These are phyloP conservation scores for Meles meles DNA, from an alignment of 2,113 vertebrate genomes.

Conservation along the genomic window DNA sequence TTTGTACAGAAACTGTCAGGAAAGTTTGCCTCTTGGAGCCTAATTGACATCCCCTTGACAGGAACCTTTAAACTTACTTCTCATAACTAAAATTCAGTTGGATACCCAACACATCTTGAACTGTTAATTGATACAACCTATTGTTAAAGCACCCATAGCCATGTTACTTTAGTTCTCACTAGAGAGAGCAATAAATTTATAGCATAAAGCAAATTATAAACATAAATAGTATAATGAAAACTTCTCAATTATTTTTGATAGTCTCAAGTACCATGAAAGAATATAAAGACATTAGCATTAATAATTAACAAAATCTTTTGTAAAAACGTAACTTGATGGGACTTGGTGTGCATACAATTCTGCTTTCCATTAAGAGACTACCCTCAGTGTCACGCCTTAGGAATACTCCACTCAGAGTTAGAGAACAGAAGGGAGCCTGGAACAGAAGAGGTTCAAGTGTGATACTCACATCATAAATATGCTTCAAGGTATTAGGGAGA, in stretches of 20 bases:
- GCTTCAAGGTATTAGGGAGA: neutral
- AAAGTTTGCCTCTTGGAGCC: neutral
- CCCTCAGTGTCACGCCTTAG: neutral
- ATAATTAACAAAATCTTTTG: neutral
- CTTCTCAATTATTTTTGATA: neutral
- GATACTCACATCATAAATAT: neutral
- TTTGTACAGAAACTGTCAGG: neutral
- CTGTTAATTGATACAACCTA: neutral
- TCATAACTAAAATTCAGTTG: neutral
- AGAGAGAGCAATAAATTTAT: neutral
- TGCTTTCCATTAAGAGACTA: neutral
- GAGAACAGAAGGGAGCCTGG: neutral
- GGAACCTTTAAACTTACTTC: neutral
- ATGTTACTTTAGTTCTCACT: neutral
- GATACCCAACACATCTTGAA: neutral
- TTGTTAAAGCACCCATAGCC: neutral
- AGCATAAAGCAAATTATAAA: neutral
- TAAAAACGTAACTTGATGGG: neutral
- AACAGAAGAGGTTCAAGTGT: neutral
- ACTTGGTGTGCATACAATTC: neutral
- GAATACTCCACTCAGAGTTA: neutral
- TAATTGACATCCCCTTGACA: conserved; percentile 3
- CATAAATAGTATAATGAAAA: neutral
- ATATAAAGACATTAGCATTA: neutral
- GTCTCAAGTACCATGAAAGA: neutral